Conservation (phyloP, 1,140 invertebrate species). For the Aleiodes sp. region DNA sequence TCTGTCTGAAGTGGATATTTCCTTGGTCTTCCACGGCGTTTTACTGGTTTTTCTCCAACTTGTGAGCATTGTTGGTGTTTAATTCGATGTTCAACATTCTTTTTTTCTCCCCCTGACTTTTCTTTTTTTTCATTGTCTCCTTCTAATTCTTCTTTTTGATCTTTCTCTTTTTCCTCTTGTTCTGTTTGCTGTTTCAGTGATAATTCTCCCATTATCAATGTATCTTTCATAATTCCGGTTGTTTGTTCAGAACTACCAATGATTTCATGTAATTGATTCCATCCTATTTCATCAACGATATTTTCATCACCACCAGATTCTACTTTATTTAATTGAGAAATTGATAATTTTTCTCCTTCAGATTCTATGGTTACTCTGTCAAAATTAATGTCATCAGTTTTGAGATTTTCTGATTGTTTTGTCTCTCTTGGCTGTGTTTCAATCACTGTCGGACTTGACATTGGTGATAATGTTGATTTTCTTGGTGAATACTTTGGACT, state of each 20-base stretch:
- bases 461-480: neutral
- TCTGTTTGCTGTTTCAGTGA: too few relatives aligned
- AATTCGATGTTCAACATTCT: too few relatives aligned
- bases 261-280: constrained; percentile 19
- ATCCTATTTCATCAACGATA: neutral
- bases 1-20: constrained; percentile 37
- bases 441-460: neutral
- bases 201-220: too few relatives aligned
- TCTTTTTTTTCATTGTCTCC: too few relatives aligned
- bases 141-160: too few relatives aligned
- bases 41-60: constrained; percentile 34
- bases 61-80: neutral
- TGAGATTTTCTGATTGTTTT: neutral
- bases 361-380: constrained; percentile 20
- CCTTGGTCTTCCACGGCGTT: constrained; percentile 49
- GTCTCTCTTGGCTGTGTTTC: neutral
- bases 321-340: neutral
- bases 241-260: neutral
- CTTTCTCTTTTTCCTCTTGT: too few relatives aligned
- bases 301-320: neutral
- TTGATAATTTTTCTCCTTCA: constrained; percentile 25
- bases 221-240: neutral
- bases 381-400: neutral
- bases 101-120: too few relatives aligned
- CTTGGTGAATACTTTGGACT: neutral